Evolutionary conservation across 2,888 invertebrate species (phyloP), one percentile per base, ranked within the genome.

Genomic region (Papilio demoleus): DNA sequence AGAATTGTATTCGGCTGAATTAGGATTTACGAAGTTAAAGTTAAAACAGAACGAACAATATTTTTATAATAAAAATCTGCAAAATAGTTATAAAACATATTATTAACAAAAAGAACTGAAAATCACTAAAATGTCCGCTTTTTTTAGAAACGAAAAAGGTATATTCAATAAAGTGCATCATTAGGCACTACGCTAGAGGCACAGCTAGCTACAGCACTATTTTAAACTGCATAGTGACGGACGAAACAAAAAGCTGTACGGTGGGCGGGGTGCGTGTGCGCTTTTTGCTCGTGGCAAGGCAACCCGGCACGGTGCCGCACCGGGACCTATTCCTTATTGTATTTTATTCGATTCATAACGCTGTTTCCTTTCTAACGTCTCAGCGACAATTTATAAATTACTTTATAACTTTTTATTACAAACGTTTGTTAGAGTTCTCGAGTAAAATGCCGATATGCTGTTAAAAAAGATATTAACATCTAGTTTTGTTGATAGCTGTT

Each of bases 271-370:
- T 80, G 81, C 77, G 79, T 73, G 78, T 77, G 76, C 77, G 77
- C 78, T 78, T 78, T 77, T 78, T 78, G 86, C 83, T 83, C 79
- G 80, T 83, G 79, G 81, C 77, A 74, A 77, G 76, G 75, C 80
- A 77, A 81, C 77, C 78, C 82, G 81, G 79, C 76, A 75, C 77
- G 76, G 71, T 56, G 47, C 74, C 74, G 76, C 75, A 83, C 80
- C 83, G 84, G 84, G 83, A 83, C 82, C 81, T 85, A 84, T 84
- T 87, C 86, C 85, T 86, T 86, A 82, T 84, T 89, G 84, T 86
- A 84, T 86, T 87, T 88, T 91, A 90, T 88, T 91, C 88, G 80
- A 86, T 85, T 85, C 84, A 81, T 83, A 83, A 85, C 87, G 83
- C 85, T 85, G 86, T 81, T 82, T 82, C 82, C 80, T 80, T 81